Evolutionary conservation across 2,888 invertebrate genomes (phyloP), one percentile per base, ranked within the genome.

Genomic region (Leucophenga maculata): DNA sequence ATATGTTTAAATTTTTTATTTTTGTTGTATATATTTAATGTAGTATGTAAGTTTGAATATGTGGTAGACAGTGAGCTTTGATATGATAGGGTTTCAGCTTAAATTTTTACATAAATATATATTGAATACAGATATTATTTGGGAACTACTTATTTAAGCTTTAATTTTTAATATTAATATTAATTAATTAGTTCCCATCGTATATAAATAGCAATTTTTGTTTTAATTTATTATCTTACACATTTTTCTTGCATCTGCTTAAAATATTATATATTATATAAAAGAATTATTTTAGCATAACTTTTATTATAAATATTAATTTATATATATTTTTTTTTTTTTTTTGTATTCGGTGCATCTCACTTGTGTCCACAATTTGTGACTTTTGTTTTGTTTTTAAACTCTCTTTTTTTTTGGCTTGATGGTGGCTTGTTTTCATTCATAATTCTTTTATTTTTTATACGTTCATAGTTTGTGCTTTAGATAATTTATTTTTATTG

Each of bases 381-480:
- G 39, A 39, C 39, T 39, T 39, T 31, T 13, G 13, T 57, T 22
- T 16, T 60, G 16, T 60, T 1, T 60, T 60, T 60, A 54, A 20
- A 54, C 39, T 39, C 8, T 39, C 39, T 14, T 54, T 60, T 39
- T 9, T 14, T 54, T 60, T 60, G 60, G 60, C 60, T 60, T 64
- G 46, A 20, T 64, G 62, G 62, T 46, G n/a, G 50, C 50, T 50
- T 50, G 50, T 4, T 48, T 64, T 22, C 20, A 20, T n/a, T n/a
- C n/a, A 44, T 62, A 57, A 13, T 14, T 31, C 26, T 20, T 54
- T 9, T 54, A 26, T 20, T 54, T 4, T 60, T 18, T 54, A 39
- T n/a, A 60, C 20, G 13, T 60, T 39, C 16, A 60, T 60, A 60
- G n/a, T 64, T 64, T 64, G 62, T 64, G 62, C 62, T 39, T 39